Conservation (phyloP, 2,797 vertebrate species). For the Mus caroli region DNA sequence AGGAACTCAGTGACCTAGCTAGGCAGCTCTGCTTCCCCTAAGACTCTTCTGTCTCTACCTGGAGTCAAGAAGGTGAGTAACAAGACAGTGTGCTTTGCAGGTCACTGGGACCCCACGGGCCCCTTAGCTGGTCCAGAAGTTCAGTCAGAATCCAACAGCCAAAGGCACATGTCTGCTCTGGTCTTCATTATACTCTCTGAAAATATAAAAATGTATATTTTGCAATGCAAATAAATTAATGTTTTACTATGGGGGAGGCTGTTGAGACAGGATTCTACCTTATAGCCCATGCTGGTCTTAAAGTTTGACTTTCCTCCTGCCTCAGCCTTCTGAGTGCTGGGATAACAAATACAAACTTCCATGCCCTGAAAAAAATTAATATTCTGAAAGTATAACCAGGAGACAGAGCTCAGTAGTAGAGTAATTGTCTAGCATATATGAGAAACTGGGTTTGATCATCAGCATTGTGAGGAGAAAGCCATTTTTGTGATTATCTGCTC, state of each 20-base stretch:
- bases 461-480: background rate
- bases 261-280: background rate
- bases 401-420: background rate
- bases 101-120: background rate
- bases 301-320: background rate
- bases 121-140: background rate
- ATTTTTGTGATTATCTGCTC: conserved; percentile 23
- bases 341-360: background rate
- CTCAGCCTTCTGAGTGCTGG: background rate
- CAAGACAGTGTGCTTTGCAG: background rate
- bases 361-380: background rate
- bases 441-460: background rate
- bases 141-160: conserved; percentile 13
- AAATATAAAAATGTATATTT: conserved; percentile 21
- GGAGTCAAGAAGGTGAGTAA: background rate
- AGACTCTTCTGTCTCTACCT: background rate
- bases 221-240: conserved; percentile 25
- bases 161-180: conserved; percentile 28
- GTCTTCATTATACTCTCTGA: conserved; percentile 57
- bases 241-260: background rate
- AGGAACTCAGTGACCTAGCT: background rate
- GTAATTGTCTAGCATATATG: background rate
- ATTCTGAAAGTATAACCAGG: background rate
- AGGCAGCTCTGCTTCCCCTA: background rate
- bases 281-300: background rate